These are phyloP conservation scores for Cecidostiba fungosa DNA, from an alignment of 2,888 invertebrate species.

Conservation along the genomic window DNA sequence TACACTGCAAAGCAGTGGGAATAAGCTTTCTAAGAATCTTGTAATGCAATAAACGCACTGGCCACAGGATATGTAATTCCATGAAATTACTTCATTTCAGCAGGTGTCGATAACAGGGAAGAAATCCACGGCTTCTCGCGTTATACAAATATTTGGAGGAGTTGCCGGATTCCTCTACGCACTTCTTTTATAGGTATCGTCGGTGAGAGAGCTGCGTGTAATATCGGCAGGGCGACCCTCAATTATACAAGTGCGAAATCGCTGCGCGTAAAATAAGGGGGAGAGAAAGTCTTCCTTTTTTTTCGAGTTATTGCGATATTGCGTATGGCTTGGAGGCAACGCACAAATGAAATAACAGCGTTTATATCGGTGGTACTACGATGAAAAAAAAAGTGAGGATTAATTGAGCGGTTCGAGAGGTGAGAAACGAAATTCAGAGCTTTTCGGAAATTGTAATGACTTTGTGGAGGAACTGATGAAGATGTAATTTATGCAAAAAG, in stretches of 20 bases:
- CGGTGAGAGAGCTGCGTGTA: constrained; percentile 19
- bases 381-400: not conserved
- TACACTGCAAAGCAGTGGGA: too few relatives aligned
- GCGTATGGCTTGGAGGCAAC: constrained; percentile 49
- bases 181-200: constrained; percentile 27
- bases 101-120: constrained; percentile 63
- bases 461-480: not conserved
- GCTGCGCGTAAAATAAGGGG: constrained; percentile 33
- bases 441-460: not conserved
- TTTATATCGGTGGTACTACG: constrained; percentile 68
- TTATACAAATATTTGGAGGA: constrained; percentile 60
- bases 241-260: constrained; percentile 67
- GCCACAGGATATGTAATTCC: constrained; percentile 53
- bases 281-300: not conserved
- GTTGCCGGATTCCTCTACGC: constrained; percentile 43
- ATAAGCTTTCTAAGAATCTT: constrained; percentile 12
- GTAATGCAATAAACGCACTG: constrained; percentile 6
- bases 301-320: constrained; percentile 5
- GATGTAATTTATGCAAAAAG: not conserved
- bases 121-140: not conserved
- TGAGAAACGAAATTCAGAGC: constrained; percentile 8
- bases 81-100: constrained; percentile 63
- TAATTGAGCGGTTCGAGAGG: constrained; percentile 1
- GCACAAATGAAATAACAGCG: constrained; percentile 66
- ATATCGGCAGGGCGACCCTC: constrained; percentile 64